Conservation (phyloP, 2,797 vertebrate species). For the Phalanger gymnotis region DNA sequence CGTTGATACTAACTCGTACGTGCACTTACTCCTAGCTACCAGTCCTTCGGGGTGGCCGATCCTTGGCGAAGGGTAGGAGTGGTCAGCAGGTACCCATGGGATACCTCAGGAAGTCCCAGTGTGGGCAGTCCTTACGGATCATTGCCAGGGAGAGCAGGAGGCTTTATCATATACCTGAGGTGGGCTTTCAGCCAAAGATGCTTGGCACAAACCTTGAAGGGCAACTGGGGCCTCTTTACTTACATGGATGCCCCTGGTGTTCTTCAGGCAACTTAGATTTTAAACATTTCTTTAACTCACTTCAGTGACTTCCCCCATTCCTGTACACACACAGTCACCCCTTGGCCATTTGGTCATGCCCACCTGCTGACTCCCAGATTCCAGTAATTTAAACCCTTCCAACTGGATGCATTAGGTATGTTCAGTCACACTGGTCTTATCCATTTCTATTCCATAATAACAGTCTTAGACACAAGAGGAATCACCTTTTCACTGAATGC, state of each 20-base stretch:
- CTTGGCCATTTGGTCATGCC: neutral
- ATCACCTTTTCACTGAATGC: neutral
- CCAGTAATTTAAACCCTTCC: neutral
- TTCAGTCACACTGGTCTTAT: neutral
- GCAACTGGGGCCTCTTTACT: neutral
- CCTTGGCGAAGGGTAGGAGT: neutral
- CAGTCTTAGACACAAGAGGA: neutral
- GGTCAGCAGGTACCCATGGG: neutral
- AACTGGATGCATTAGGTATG: neutral
- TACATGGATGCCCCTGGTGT: neutral
- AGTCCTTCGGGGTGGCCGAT: neutral
- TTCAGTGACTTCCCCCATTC: neutral
- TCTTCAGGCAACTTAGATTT: neutral
- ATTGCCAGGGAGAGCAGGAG: neutral
- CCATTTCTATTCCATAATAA: neutral
- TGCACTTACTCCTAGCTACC: neutral
- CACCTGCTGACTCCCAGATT: neutral
- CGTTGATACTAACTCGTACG: neutral
- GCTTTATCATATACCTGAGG: neutral
- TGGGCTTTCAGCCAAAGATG: neutral
- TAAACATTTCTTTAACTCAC: neutral
- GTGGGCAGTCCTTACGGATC: neutral
- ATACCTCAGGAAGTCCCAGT: neutral
- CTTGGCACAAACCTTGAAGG: neutral
- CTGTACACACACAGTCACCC: neutral